Evolutionary conservation across 2,797 vertebrate genomes (phyloP).

Genomic region (Squalus acanthias): DNA sequence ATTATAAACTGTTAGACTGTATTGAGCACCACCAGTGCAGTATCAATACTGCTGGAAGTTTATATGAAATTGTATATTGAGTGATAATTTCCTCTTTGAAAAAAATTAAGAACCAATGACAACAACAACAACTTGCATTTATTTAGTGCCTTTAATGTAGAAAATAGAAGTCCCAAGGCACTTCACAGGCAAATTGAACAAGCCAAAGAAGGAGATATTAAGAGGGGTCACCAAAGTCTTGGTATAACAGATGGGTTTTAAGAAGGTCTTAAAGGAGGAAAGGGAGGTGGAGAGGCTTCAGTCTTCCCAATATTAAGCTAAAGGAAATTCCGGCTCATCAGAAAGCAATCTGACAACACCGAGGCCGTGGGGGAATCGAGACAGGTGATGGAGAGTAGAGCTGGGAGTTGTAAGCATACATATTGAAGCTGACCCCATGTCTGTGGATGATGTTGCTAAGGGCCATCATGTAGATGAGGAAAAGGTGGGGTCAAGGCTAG

Average conservation of each 20-base stretch:
- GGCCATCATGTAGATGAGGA: background rate
- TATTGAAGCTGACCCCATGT: background rate
- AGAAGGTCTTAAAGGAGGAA: background rate
- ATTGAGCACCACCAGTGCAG: background rate
- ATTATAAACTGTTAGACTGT: background rate
- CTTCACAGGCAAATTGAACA: background rate
- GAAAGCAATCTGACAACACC: background rate
- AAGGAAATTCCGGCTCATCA: background rate
- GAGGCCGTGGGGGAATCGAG: background rate
- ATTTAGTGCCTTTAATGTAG: too few species aligned
- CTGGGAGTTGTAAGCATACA: background rate
- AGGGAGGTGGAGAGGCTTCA: too few species aligned
- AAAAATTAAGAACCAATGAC: background rate
- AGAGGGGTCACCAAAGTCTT: too few species aligned
- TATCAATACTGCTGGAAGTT: background rate
- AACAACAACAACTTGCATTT: too few species aligned
- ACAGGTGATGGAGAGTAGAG: background rate
- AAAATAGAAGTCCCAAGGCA: background rate
- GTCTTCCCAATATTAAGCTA: too few species aligned
- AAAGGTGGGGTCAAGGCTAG: background rate
- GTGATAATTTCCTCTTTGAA: background rate
- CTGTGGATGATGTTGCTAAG: background rate
- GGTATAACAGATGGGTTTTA: background rate
- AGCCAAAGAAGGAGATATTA: too few species aligned
- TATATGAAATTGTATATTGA: background rate